Base-by-base conservation (phyloP, 1,140 invertebrate genomes). In the Epicauta chinensis region DNA sequence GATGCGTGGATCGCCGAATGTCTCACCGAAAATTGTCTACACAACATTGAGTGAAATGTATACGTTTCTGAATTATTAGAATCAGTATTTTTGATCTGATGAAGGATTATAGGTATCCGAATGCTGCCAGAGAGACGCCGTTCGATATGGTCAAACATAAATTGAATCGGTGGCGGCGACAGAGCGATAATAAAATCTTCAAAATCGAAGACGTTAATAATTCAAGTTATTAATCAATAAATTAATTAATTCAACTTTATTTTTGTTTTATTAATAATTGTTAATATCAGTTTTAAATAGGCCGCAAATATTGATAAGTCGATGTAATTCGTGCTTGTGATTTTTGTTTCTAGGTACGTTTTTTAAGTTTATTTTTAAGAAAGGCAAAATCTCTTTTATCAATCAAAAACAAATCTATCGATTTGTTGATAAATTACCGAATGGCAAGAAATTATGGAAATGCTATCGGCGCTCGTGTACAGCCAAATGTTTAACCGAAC, bases 111-210 rank as follows among this genome's bases (percentile, higher is more conserved):
- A 67, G 65, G 56, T 67, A 67, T 54, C 65, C 65, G 1, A 62
- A 59, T 43, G 65, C 65, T 2, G 63, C 65, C 1, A 42, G 56
- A 34, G 63, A 66, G 43, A 64, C 53, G 2, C 56, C 63, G 30
- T 66, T 60, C 42, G 53, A 62, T 23, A 12, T 39, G 0, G 59
- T 66, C 11, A 29, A 61, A 17, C 58, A 63, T 40, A 66, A 66
- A 51, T 59, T 66, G 60, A 66, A 66, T 32, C 48, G 64, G 7
- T 66, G 64, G 64, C 55, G 58, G 17, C 32, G 60, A 53, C 42
- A 57, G 29, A 43, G 50, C 1, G 61, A 56, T 10, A 23, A 23
- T 23, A 23, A 23, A 23, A 23, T 23, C 1, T 7, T 23, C 7
- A 23, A 23, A 23, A 23, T 23, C 23, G 23, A 23, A 23, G 23